These are phyloP conservation scores for Opisthograptis luteolata DNA, from an alignment of 2,888 invertebrate genomes.

Conservation along the genomic window DNA sequence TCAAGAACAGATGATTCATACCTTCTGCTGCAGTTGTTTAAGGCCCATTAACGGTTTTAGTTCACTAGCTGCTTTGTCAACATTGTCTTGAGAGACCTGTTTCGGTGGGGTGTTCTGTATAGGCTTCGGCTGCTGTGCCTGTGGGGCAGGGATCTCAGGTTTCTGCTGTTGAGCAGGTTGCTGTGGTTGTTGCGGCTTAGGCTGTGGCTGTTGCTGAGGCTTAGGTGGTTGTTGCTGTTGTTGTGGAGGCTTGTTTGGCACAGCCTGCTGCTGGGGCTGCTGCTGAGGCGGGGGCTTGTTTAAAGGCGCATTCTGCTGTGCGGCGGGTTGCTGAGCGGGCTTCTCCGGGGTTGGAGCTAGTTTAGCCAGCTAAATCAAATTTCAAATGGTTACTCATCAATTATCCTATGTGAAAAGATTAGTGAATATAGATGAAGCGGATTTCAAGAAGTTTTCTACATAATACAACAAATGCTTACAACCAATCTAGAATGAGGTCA, in stretches of 20 bases:
- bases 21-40: conserved; percentile 42
- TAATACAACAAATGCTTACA: not conserved
- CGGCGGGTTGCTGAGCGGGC: conserved; percentile 30
- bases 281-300: conserved; percentile 40
- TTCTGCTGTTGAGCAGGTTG: conserved; percentile 37
- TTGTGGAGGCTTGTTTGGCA: conserved; percentile 35
- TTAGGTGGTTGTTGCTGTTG: conserved; percentile 40
- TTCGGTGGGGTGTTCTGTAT: conserved; percentile 46
- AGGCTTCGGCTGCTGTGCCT: conserved; percentile 37
- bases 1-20: conserved; percentile 16
- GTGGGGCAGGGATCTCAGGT: conserved; percentile 10
- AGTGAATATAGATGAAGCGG: too few species aligned
- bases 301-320: conserved; percentile 36
- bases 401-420: too few species aligned
- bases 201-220: conserved; percentile 34
- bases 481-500: conserved; percentile 6
- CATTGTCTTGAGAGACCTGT: conserved; percentile 56
- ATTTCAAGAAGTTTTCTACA: too few species aligned
- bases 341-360: conserved; percentile 37
- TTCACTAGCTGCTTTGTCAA: conserved; percentile 56
- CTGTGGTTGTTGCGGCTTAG: conserved; percentile 5
- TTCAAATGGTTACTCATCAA: not conserved
- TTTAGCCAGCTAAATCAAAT: conserved; percentile 32
- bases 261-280: conserved; percentile 32
- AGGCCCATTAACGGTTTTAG: conserved; percentile 55